phyloP scores from a whole-genome alignment of 2,797 vertebrate genomes.

The Sebastes goodei region DNA sequence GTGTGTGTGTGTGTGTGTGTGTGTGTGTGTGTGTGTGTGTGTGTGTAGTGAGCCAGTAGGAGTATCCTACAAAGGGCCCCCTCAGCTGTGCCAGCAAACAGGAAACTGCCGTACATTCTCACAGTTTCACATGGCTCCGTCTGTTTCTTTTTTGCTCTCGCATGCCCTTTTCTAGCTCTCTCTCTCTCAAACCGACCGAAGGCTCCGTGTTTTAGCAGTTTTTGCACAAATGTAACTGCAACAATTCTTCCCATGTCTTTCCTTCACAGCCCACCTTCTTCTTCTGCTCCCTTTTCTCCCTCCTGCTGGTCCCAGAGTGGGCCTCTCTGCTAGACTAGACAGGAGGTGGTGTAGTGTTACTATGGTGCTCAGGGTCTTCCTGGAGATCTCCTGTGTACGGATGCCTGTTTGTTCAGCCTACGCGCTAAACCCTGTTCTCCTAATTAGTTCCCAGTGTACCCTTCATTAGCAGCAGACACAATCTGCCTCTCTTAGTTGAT shows the following conservation, averaged over 20 bases:
- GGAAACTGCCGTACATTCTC: constrained; percentile 74
- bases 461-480: constrained; percentile 22
- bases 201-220: constrained; percentile 5
- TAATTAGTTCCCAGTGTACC: constrained; percentile 64
- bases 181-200: constrained; percentile 25
- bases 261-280: constrained; percentile 21
- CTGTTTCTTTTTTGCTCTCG: constrained; percentile 41
- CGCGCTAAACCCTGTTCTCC: constrained; percentile 21
- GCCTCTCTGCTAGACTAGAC: constrained; percentile 49
- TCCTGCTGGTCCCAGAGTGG: constrained; percentile 47
- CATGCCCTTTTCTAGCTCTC: constrained; percentile 14
- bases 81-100: constrained; percentile 74
- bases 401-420: constrained; percentile 58
- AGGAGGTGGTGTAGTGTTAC: constrained; percentile 62
- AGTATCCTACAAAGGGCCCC: constrained; percentile 66
- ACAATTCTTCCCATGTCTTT: constrained; percentile 25
- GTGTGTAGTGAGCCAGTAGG: constrained; percentile 44
- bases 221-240: constrained; percentile 22
- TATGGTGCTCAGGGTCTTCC: constrained; percentile 51
- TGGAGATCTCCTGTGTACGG: constrained; percentile 53
- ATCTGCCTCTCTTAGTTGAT: constrained; percentile 12
- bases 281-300: constrained; percentile 17
- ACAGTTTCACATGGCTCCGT: constrained; percentile 63
- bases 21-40: not conserved
- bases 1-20: not conserved